These are phyloP conservation scores for Nephrocerus scutellatus DNA, from an alignment of 2,888 invertebrate species.

Conservation along the genomic window DNA sequence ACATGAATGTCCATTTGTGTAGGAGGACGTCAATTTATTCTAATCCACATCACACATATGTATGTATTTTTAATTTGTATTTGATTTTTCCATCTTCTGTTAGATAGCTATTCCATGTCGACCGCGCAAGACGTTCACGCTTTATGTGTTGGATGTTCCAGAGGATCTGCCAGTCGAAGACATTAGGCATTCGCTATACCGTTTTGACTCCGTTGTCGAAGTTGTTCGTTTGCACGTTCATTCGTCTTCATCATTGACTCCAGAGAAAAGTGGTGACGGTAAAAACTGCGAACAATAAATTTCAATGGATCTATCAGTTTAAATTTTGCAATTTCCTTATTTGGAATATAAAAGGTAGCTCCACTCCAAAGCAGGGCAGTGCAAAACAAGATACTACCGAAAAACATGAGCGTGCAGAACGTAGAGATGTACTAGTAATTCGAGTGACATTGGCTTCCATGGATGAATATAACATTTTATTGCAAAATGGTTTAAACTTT, in stretches of 20 bases:
- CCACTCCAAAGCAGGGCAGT: constrained; percentile 30
- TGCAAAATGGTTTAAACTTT: constrained; percentile 79
- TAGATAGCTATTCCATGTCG: constrained; percentile 77
- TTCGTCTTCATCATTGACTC: constrained; percentile 22
- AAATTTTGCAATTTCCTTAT: too few species aligned
- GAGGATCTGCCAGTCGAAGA: constrained; percentile 80
- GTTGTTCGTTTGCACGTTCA: constrained; percentile 60
- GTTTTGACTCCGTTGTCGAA: constrained; percentile 73
- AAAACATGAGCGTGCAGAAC: constrained; percentile 44
- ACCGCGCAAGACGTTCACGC: constrained; percentile 79
- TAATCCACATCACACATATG: constrained; percentile 4
- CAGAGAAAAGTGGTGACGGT: constrained; percentile 40
- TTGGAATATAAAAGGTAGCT: too few species aligned
- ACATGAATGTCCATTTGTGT: too few species aligned
- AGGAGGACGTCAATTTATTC: not conserved
- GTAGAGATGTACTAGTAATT: constrained; percentile 57
- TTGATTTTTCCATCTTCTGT: constrained; percentile 14
- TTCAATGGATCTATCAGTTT: too few species aligned
- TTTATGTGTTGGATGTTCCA: constrained; percentile 75
- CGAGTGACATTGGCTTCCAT: constrained; percentile 68
- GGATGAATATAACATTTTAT: constrained; percentile 68
- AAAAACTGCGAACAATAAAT: too few species aligned
- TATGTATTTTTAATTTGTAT: constrained; percentile 14
- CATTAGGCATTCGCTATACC: constrained; percentile 71
- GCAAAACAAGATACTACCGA: constrained; percentile 37